Base-by-base conservation (phyloP, 2,888 invertebrate genomes). In the Prenolepis imparis region DNA sequence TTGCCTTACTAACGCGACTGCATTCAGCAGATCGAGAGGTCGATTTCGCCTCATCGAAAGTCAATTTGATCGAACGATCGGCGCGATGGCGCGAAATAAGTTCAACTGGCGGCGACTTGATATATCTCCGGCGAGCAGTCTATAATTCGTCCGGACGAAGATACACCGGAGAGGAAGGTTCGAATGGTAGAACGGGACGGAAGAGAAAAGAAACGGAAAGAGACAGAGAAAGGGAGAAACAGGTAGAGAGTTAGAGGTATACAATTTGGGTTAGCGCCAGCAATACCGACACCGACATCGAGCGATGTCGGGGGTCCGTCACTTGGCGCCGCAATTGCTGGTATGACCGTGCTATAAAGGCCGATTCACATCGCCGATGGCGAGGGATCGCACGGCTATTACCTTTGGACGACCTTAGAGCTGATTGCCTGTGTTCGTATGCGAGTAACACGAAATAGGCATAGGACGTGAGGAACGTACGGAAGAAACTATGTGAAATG, bases 241-340 rank as follows among this genome's bases (percentile, higher is more conserved):
- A 48, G 44, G 28, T 36, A 5, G 73, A 85, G 66, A 77, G 68
- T 32, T 73, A 74, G 66, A 59, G 82, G 82, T 80, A 68, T 83
- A 86, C 85, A 89, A 92, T 92, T 93, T 92, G 92, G 92, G 91
- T 91, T 91, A 92, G 91, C 91, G 92, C 92, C 92, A 92, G 89
- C 84, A 66, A 86, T 84, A 83, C 77, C 83, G 86, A 85, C 85
- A 88, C 66, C 86, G 84, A 83, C 84, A 87, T 66, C 84, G 84
- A 61, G 77, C 86, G 85, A 88, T 88, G 88, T 89, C 89, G 89
- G 88, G 86, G 88, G 88, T 91, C 88, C 88, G 84, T 90, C 90
- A 89, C 88, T 92, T 91, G 91, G 92, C 92, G 90, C 90, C 91
- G 89, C 89, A 86, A 90, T 89, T 89, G 90, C 90, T 66, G 85